Base-by-base conservation (phyloP, 2,797 vertebrate genomes). In the Amblyopsis hoosieri region DNA sequence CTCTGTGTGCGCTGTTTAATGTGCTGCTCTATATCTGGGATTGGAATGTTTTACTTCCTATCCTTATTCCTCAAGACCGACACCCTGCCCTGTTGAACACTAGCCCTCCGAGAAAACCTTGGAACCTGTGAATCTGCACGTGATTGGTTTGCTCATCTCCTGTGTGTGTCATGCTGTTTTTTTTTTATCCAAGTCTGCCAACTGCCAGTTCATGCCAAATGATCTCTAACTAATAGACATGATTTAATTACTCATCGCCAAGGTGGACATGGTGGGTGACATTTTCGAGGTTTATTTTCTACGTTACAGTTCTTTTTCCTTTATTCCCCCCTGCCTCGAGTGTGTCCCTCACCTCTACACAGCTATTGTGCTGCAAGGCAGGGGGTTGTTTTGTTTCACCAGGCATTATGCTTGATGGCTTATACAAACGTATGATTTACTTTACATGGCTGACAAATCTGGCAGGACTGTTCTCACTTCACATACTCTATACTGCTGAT, bases 141-240 rank as follows among this genome's bases (percentile, higher is more conserved):
- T 4, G 14, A n/a, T n/a, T 79, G 68, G 54, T 71, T 55, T 58
- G 55, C 33, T 37, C 33, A 37, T 51, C 69, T 29, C 54, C 57
- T 54, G 1, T 59, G 71, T 78, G 60, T 71, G 58, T 54, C 71
- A 60, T 49, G 45, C 60, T 64, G 68, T 80, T 64, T 23, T 23
- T 23, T 23, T 23, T 63, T 12, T 52, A 52, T 76, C 66, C 31
- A 54, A 60, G 73, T 69, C 42, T 17, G 5, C 60, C 9, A 3
- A 55, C 62, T 66, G 54, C 61, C 54, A 74, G 66, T 58, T 70
- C 63, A 64, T 77, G 67, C 71, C 58, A 68, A 54, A 71, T 77
- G 71, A 76, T 74, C 70, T 71, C 54, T 54, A 45, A 67, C 51
- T 68, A 71, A 80, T 66, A 42, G 55, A 42, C 66, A 42, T 73